Conservation (phyloP, 1,140 invertebrate genomes). For the Hestina assimilis region DNA sequence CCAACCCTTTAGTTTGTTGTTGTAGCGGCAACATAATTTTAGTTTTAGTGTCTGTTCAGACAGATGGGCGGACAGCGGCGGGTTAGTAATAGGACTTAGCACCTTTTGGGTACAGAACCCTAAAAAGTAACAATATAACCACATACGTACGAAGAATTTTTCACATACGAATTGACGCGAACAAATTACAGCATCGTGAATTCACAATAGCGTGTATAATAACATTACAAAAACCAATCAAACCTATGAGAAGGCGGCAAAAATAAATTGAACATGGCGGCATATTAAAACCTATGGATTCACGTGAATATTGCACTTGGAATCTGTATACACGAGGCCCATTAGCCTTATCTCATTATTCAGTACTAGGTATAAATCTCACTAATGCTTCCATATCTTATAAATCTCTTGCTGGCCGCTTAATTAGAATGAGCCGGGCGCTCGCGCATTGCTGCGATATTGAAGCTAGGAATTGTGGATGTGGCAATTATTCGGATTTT, state of each 20-base stretch:
- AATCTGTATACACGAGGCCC: constrained; percentile 42
- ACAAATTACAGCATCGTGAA: background rate
- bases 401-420: constrained; percentile 64
- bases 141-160: no score
- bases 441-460: constrained; percentile 21
- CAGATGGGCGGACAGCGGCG: no score
- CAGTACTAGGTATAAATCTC: constrained; percentile 64
- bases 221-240: background rate
- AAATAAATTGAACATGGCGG: constrained; percentile 29
- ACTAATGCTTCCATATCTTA: constrained; percentile 71
- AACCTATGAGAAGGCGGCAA: constrained; percentile 20
- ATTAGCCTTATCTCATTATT: constrained; percentile 68
- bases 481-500: constrained; percentile 8
- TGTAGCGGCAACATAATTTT: no score
- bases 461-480: constrained; percentile 15
- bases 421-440: constrained; percentile 65
- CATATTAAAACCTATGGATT: constrained; percentile 22
- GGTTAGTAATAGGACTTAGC: no score
- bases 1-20: no score
- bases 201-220: background rate
- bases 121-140: no score
- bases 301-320: constrained; percentile 39
- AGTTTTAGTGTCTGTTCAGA: no score
- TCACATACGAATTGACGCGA: background rate
- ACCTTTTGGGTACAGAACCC: no score